A percentile compares a stretch with the other conserved stretches of the same genome.
These are phyloP conservation scores for Sebastes minor DNA, from an alignment of 2,797 vertebrate species.

Conservation along the genomic window DNA sequence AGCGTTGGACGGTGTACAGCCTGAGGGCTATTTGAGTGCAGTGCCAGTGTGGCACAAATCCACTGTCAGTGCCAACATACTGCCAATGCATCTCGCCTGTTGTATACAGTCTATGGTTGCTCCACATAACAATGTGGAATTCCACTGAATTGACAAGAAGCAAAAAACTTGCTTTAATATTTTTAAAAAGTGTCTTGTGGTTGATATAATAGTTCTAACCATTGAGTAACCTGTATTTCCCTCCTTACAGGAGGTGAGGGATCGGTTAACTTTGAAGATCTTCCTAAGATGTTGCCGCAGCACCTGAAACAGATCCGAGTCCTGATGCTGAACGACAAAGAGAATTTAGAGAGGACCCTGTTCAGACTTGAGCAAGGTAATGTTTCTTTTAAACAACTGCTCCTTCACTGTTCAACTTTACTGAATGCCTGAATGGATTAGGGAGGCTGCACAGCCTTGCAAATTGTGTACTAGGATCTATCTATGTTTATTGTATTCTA, in stretches of 20 bases:
- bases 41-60: neutral
- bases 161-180: neutral
- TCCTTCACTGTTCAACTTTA: neutral
- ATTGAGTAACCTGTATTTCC: neutral
- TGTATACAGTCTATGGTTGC: no score
- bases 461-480: no score
- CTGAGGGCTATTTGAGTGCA: neutral
- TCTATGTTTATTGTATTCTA: no score
- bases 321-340: slow-evolving; percentile 90
- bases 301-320: slow-evolving; percentile 88
- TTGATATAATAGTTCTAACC: neutral
- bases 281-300: slow-evolving; percentile 82
- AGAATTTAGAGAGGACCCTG: slow-evolving; percentile 90
- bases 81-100: neutral
- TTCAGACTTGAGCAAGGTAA: slow-evolving; percentile 96
- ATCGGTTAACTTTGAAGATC: slow-evolving; percentile 6
- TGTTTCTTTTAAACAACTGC: neutral
- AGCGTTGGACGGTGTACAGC: neutral
- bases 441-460: neutral
- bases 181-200: neutral
- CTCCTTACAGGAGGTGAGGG: slow-evolving; percentile 51
- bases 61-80: neutral
- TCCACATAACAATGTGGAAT: neutral
- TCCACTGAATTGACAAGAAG: neutral
- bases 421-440: neutral